Percentiles rank a stretch among this genome's conserved stretches.
Conservation (phyloP, 2,888 invertebrate genomes). For the Andrena praecox region DNA sequence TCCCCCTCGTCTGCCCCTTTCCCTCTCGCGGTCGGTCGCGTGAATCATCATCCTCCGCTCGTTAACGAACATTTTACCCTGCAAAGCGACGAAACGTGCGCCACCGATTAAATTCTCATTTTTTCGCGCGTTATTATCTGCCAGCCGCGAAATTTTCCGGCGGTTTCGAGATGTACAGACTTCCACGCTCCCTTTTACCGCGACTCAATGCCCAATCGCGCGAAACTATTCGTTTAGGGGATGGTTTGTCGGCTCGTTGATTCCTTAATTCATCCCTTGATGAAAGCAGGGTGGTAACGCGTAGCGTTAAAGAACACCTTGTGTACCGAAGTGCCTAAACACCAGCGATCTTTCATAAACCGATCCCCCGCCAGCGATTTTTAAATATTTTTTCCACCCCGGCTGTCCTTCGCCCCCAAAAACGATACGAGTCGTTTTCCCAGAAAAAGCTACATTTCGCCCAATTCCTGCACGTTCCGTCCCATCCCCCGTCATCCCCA, state of each 20-base stretch:
- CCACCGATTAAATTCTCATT: conserved; percentile 40
- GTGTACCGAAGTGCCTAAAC: too few species aligned
- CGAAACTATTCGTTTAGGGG: not conserved
- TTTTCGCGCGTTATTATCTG: conserved; percentile 31
- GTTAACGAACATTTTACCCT: conserved; percentile 24
- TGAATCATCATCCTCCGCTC: conserved; percentile 8
- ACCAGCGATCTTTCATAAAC: not conserved
- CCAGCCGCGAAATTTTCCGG: conserved; percentile 9
- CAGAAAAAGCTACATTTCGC: conserved; percentile 7
- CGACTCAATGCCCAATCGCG: not conserved
- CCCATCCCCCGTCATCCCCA: not conserved
- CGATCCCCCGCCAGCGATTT: not conserved
- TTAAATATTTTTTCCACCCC: too few species aligned
- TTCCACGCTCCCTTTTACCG: not conserved
- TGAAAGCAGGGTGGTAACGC: not conserved
- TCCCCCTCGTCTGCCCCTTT: not conserved
- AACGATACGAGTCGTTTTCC: not conserved
- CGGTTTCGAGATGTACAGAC: not conserved
- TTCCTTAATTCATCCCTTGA: not conserved
- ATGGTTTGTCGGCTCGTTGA: not conserved
- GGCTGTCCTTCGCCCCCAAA: not conserved
- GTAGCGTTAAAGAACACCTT: not conserved
- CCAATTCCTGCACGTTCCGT: conserved; percentile 4
- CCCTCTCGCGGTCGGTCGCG: not conserved
- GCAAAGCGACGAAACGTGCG: conserved; percentile 3